Evolutionary conservation across 1,140 invertebrate species (phyloP), one percentile per base, ranked within the genome.

Genomic region (Stegodyphus mimosarum): DNA sequence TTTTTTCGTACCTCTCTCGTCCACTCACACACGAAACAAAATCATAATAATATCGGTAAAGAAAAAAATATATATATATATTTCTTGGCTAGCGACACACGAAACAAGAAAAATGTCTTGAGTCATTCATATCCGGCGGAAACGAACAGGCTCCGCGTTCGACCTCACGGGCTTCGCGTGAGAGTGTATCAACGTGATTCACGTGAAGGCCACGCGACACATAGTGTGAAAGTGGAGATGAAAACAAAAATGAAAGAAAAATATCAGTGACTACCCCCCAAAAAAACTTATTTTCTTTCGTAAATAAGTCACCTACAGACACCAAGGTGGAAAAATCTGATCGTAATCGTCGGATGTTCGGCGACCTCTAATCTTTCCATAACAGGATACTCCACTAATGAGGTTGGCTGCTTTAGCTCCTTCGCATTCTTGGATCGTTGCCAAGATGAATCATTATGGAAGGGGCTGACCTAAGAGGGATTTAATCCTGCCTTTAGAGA

Each of bases 41-140:
- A 60, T 60, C 55, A 60, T 10, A 60, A 60, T 60, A 15, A 60
- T 60, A 60, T 10, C 9, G 5, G 5, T 10, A 60, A 60, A 60
- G 15, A 15, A 60, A 60, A 60, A 60, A 60, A 15, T 10, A 60
- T 10, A 15, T 60, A 10, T 60, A 10, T 60, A 60, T 9, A 10
- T 60, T 60, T 60, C 15, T 60, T 60, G 9, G 9, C 55, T 60
- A 60, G 9, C 0, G 55, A 72, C 49, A 48, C 70, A 83, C 70
- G 71, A 66, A 63, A 83, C 11, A 83, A 83, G 80, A 83, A 74
- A 83, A 83, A 74, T 74, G 60, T 83, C 80, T 83, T 83, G 80
- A 83, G 80, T 83, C 80, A 83, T 83, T 71, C 55, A 74, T 71
- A 83, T 83, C 80, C 80, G 80, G 9, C 80, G 80, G 80, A 83